Conservation (phyloP, 2,797 vertebrate species). For the Sebastes flavidus region DNA sequence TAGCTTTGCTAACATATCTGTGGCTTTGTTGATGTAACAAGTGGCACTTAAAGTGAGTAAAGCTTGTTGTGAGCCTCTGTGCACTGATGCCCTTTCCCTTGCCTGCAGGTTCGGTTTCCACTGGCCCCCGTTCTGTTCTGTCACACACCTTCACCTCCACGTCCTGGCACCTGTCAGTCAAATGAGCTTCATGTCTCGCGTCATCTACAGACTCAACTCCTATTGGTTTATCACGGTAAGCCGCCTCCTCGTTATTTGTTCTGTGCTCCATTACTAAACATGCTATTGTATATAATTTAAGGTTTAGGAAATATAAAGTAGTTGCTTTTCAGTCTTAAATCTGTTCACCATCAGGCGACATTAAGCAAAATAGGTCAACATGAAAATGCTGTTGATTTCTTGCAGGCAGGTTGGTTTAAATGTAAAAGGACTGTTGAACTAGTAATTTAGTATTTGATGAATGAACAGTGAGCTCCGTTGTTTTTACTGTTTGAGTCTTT, state of each 20-base stretch:
- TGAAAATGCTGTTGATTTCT: neutral
- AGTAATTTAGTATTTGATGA: neutral
- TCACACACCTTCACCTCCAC: conserved; percentile 95
- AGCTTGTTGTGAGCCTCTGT: neutral
- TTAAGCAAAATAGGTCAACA: neutral
- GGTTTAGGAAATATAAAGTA: neutral
- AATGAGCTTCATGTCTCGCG: conserved; percentile 89
- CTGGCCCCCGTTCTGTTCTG: conserved; percentile 94
- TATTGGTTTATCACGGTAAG: conserved; percentile 98
- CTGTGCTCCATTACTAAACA: neutral
- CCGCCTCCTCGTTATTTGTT: neutral
- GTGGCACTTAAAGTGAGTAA: neutral
- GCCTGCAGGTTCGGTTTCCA: conserved; percentile 94
- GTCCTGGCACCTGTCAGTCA: conserved; percentile 93
- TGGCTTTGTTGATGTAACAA: neutral
- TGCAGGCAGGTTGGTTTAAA: neutral
- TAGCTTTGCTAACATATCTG: neutral
- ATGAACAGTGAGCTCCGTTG: neutral
- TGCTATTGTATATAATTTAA: neutral
- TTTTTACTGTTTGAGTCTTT: neutral
- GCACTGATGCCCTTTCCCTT: neutral
- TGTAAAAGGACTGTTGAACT: neutral
- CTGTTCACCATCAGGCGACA: neutral
- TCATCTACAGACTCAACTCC: conserved; percentile 90
- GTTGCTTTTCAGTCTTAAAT: neutral